Percentiles rank a stretch among this genome's conserved stretches.
Conservation (phyloP, 2,888 invertebrate genomes). For the Drosophila macrospina region DNA sequence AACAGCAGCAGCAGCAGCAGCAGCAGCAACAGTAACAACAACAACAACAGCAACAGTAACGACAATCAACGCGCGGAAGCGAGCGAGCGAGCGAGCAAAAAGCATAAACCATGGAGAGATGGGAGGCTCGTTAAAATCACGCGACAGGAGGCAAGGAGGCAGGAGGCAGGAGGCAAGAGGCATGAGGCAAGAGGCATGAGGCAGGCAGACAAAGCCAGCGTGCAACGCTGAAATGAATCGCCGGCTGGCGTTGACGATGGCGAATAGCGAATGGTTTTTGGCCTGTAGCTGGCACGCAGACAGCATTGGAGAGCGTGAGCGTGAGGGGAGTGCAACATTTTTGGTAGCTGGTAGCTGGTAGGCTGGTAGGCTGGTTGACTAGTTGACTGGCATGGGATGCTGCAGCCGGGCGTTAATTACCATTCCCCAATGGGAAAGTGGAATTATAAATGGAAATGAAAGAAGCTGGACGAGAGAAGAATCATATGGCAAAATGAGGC, state of each 20-base stretch:
- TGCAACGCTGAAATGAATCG: slow-evolving; percentile 70
- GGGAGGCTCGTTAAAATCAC: slow-evolving; percentile 78
- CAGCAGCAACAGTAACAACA: slow-evolving; percentile 50
- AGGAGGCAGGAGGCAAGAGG: slow-evolving; percentile 19
- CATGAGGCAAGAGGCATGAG: slow-evolving; percentile 27
- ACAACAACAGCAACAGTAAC: slow-evolving; percentile 59
- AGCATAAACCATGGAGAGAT: slow-evolving; percentile 75
- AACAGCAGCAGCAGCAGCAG: slow-evolving; percentile 47
- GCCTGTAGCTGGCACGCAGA: slow-evolving; percentile 52
- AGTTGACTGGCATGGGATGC: slow-evolving; percentile 31
- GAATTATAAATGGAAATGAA: slow-evolving; percentile 36
- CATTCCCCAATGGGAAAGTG: slow-evolving; percentile 39
- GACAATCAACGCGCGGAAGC: slow-evolving; percentile 78
- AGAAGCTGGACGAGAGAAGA: slow-evolving; percentile 5
- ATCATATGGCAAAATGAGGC: slow-evolving; percentile 15
- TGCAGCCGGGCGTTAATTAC: slow-evolving; percentile 53
- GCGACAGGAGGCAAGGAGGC: slow-evolving; percentile 66
- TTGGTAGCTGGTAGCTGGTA: slow-evolving; percentile 40
- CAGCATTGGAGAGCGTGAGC: slow-evolving; percentile 33
- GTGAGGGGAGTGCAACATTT: slow-evolving; percentile 34
- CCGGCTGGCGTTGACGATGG: slow-evolving; percentile 57
- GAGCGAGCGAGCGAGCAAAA: slow-evolving; percentile 65
- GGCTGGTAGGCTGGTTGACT: slow-evolving; percentile 14
- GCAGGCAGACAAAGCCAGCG: slow-evolving; percentile 55
- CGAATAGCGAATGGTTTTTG: slow-evolving; percentile 47